Percentiles rank a stretch among this genome's conserved stretches.
phyloP scores from a whole-genome alignment of 2,888 invertebrate genomes.

The Trachelus iudaicus region DNA sequence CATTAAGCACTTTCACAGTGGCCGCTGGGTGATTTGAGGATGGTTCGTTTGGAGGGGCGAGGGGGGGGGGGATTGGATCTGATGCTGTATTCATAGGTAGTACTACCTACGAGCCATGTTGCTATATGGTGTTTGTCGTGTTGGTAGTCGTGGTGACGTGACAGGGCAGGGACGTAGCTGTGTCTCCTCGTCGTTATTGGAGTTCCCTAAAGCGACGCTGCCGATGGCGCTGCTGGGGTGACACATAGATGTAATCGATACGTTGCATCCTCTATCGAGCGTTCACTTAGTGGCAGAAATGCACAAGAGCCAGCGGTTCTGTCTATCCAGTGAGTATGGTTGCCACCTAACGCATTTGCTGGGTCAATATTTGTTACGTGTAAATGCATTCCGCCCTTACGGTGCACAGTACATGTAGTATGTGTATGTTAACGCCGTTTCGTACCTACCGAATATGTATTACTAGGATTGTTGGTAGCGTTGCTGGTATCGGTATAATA shows the following conservation, averaged over 20 bases:
- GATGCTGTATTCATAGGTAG: not conserved
- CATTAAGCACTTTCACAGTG: conserved; percentile 60
- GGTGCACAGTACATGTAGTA: not conserved
- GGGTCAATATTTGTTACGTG: conserved; percentile 35
- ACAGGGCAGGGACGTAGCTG: conserved; percentile 3
- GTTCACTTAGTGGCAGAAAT: conserved; percentile 27
- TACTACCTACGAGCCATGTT: not conserved
- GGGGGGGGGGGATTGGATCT: not conserved
- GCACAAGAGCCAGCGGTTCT: conserved; percentile 8
- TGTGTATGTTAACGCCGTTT: conserved; percentile 5
- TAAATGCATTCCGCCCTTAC: not conserved
- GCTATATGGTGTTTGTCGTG: conserved; percentile 7
- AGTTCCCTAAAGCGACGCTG: conserved; percentile 1
- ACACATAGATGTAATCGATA: conserved; percentile 31
- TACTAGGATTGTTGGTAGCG: not conserved
- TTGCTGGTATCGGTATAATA: not conserved
- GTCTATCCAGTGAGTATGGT: conserved; percentile 3
- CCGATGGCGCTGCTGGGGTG: not conserved
- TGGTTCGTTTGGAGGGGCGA: conserved; percentile 18
- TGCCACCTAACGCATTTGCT: conserved; percentile 29
- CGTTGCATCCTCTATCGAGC: conserved; percentile 19
- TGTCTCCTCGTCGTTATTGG: conserved; percentile 17
- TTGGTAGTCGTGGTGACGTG: conserved; percentile 9
- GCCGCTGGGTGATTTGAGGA: conserved; percentile 43
- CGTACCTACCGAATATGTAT: not conserved